phyloP scores from a whole-genome alignment of 2,797 vertebrate genomes.

The Numenius phaeopus region DNA sequence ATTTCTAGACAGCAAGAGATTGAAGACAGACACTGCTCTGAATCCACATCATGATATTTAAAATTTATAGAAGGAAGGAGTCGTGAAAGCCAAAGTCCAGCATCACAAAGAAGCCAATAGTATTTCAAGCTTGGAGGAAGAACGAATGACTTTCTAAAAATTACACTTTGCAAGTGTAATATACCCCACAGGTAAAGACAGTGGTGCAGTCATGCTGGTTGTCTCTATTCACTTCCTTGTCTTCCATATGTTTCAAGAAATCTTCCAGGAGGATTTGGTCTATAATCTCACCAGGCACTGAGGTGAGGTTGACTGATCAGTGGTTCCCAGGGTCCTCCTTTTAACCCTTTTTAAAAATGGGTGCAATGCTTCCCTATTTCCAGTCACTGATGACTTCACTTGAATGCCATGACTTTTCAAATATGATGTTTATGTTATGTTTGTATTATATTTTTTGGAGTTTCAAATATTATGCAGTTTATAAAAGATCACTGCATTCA shows the following conservation, averaged over 20 bases:
- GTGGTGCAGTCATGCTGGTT: not conserved
- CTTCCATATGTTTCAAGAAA: not conserved
- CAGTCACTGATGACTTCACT: not conserved
- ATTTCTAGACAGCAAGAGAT: not conserved
- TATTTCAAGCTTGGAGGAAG: not conserved
- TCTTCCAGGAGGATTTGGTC: not conserved
- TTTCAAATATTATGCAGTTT: not conserved
- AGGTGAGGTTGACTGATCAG: not conserved
- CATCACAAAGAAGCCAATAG: not conserved
- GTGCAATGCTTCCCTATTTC: not conserved
- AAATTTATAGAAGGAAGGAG: not conserved
- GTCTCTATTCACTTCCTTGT: not conserved
- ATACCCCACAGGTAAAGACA: not conserved
- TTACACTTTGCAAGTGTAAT: not conserved
- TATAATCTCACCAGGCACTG: not conserved
- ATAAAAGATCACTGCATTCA: not conserved
- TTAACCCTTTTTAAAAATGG: not conserved
- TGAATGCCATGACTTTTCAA: not conserved
- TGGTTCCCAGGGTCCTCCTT: not conserved
- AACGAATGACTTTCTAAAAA: not conserved
- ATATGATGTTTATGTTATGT: not conserved
- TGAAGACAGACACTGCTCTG: not conserved
- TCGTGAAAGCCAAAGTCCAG: not conserved
- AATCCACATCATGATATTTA: not conserved
- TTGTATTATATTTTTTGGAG: not conserved